Base-by-base conservation (phyloP, 2,888 invertebrate genomes). In the Timema podura region DNA sequence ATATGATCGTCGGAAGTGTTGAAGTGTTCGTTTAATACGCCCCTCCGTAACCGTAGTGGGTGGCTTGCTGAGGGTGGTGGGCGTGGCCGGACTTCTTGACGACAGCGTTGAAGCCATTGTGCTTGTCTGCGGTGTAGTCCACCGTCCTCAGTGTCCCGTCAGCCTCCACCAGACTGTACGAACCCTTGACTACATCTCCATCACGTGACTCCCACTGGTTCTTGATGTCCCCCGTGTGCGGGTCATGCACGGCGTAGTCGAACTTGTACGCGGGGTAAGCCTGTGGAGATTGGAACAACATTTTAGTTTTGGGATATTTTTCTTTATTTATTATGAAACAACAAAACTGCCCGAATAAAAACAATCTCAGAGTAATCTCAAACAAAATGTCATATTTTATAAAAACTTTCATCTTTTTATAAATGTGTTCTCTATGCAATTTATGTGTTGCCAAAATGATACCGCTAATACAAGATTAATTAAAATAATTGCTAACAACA, bases 61-160 rank as follows among this genome's bases (percentile, higher is more conserved):
- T 45, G 13, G 16, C 51, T 6, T n/a, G 45, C 64, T 73, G 67
- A 1, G 72, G 70, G 67, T 75, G 74, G 11, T 70, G 70, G 15
- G 67, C 73, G 8, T 75, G 75, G 2, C 74, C 75, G 69, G 73
- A 70, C 67, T 75, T 75, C 64, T 74, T 75, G 47, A 77, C 76
- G 64, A 75, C 74, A 11, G 77, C 77, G 68, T 75, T 76, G 74
- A 77, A 77, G 8, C 77, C 77, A 70, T 74, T 75, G 68, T 77
- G 74, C 11, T 75, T 70, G 73, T 76, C 76, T 2, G 76, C 76
- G 8, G 75, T 76, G 74, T 77, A 77, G 64, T 76, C 75, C 51
- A 77, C 77, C 15, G 75, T 73, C 46, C 68, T 59, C 16, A 68
- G 48, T 5, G 68, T 68, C 2, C 68, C 68, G 13, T 68, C 68